A percentile compares a stretch with the other conserved stretches of the same genome.
Conservation (phyloP, 1,140 invertebrate genomes). For the Papilio polytes region DNA sequence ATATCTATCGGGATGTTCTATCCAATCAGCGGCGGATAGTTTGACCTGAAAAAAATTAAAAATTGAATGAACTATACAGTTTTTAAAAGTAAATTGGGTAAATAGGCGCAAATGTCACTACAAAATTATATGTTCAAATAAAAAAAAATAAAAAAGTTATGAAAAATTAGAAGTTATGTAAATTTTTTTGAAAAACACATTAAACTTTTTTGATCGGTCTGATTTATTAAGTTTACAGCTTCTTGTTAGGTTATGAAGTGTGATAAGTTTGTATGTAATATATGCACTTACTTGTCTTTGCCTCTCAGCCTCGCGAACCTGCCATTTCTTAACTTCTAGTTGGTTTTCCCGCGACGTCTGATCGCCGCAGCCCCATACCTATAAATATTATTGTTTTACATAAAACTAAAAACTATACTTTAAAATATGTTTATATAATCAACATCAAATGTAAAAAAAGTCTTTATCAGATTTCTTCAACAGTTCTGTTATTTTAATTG, state of each 20-base stretch:
- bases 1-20: conserved; percentile 95
- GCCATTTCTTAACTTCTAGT: conserved; percentile 95
- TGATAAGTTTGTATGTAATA: not conserved
- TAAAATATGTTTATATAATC: not conserved
- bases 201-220: no score
- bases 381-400: not conserved
- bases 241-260: not conserved
- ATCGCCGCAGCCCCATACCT: conserved; percentile 95
- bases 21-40: conserved; percentile 93
- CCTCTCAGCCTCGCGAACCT: conserved; percentile 93
- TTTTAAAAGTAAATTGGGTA: no score
- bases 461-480: not conserved
- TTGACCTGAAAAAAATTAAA: conserved; percentile 86
- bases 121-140: no score
- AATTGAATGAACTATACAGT: no score
- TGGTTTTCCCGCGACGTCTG: conserved; percentile 89
- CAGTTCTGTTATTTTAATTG: no score
- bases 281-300: conserved; percentile 82
- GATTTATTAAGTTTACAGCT: no score
- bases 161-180: no score
- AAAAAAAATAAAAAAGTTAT: no score
- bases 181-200: no score
- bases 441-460: no score
- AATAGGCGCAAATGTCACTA: no score
- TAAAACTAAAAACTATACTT: not conserved